Percentiles rank a stretch among this genome's conserved stretches.
phyloP scores from a whole-genome alignment of 1,140 invertebrate species.

The Probaryconus sp. region DNA sequence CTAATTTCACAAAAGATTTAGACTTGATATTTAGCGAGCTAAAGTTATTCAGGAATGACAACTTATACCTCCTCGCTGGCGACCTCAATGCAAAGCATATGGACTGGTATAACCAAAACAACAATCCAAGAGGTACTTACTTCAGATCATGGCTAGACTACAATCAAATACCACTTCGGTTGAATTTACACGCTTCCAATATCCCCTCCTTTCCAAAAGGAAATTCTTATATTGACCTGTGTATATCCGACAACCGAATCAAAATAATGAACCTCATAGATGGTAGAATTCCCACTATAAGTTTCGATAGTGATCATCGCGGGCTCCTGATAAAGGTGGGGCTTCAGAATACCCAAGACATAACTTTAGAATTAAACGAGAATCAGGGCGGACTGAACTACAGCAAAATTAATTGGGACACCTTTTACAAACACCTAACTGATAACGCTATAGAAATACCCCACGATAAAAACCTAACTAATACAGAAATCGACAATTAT shows the following conservation, averaged over 20 bases:
- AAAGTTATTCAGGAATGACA: background rate
- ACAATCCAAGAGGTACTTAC: background rate
- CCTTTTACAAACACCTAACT: constrained; percentile 15
- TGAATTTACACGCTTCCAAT: background rate
- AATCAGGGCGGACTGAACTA: background rate
- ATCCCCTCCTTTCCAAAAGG: background rate
- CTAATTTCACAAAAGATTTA: background rate
- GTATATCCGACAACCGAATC: background rate
- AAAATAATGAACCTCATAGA: background rate
- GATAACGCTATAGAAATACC: constrained; percentile 4
- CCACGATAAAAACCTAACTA: constrained; percentile 28
- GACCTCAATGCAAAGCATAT: constrained; percentile 20
- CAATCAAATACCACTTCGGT: background rate
- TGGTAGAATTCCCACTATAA: too few relatives aligned
- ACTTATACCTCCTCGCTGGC: constrained; percentile 4
- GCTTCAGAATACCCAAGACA: too few relatives aligned
- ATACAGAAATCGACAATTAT: constrained; percentile 36
- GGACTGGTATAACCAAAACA: background rate
- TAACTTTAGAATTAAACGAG: too few relatives aligned
- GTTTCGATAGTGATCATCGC: too few relatives aligned
- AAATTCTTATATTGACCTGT: constrained; percentile 17
- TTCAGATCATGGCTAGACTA: constrained; percentile 7
- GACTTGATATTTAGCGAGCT: background rate
- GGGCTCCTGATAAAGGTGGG: too few relatives aligned
- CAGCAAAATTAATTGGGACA: constrained; percentile 38